Base-by-base conservation (phyloP, 2,888 invertebrate genomes). In the Drosophila colorata region DNA sequence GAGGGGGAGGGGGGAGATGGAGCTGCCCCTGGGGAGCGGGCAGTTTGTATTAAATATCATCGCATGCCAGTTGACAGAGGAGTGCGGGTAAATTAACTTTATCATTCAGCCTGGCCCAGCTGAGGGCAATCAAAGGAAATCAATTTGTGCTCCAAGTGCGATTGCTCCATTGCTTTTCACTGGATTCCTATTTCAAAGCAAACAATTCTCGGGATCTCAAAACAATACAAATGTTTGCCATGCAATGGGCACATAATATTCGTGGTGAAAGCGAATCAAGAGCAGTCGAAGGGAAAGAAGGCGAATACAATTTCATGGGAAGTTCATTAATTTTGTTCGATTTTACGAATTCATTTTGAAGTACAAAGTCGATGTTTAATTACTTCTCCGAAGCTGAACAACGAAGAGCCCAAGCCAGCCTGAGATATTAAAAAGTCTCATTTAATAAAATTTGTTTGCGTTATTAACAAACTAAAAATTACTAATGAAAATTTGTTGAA, bases 41-140 rank as follows among this genome's bases (percentile, higher is more conserved):
- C 74, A 53, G 61, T 18, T 41, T 65, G 59, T 60, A 58, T 59
- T 70, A 59, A 57, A 51, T 74, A 74, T 69, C 49, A 43, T 33
- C 46, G 40, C 68, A 28, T 60, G 69, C 53, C 74, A 70, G 43
- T 43, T 56, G 48, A 58, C 46, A 67, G 7, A 8, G 51, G 9
- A 33, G 56, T 28, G 66, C 13, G 71, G 58, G 59, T 68, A 71
- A 74, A 74, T 74, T 75, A 71, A 71, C 71, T 74, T 74, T 71
- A 75, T 67, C 72, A 61, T 51, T 71, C 43, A 35, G 46, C 33
- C 20, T 43, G 67, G 41, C 55, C 69, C 23, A 33, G 33, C 33
- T 13, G 33, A 13, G 31, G 18, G 53, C 55, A 55, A 51, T 61
- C 25, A 61, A 23, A 23, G 28, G 60, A 71, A 75, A 74, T 74